Evolutionary conservation across 2,888 invertebrate species (phyloP).

Genomic region (Hydropsyche betteni): DNA sequence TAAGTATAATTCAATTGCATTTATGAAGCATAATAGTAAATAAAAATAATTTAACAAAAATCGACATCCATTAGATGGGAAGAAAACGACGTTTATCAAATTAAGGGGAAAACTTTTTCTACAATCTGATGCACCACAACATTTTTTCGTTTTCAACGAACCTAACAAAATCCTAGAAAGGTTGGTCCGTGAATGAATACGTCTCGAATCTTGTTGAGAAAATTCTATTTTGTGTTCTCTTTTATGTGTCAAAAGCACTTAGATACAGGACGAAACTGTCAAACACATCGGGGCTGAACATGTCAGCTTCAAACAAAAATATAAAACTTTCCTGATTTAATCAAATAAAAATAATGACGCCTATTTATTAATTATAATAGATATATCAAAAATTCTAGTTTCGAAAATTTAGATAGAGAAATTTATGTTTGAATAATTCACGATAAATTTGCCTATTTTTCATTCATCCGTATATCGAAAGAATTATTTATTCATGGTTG

Average conservation of each 20-base stretch:
- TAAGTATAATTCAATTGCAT: neutral
- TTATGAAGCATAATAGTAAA: neutral
- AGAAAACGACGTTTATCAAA: neutral
- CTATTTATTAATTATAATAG: too few relatives aligned
- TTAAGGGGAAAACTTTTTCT: neutral
- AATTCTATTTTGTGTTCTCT: conserved; percentile 22
- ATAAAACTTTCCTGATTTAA: too few relatives aligned
- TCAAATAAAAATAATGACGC: too few relatives aligned
- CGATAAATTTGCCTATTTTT: too few relatives aligned
- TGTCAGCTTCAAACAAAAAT: neutral
- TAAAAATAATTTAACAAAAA: neutral
- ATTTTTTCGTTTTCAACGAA: conserved; percentile 1
- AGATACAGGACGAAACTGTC: conserved; percentile 11
- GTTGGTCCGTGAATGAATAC: neutral
- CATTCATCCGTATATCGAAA: too few relatives aligned
- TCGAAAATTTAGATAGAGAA: too few relatives aligned
- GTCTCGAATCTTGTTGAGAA: neutral
- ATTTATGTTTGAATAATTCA: too few relatives aligned
- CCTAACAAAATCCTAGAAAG: neutral
- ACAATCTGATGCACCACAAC: conserved; percentile 7
- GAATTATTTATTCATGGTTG: too few relatives aligned
- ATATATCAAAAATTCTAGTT: too few relatives aligned
- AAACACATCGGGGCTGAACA: neutral
- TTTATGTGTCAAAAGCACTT: conserved; percentile 27
- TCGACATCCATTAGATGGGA: neutral